Percentiles rank a stretch among this genome's conserved stretches.
Conservation (phyloP, 2,888 invertebrate species). For the Spodoptera littoralis region DNA sequence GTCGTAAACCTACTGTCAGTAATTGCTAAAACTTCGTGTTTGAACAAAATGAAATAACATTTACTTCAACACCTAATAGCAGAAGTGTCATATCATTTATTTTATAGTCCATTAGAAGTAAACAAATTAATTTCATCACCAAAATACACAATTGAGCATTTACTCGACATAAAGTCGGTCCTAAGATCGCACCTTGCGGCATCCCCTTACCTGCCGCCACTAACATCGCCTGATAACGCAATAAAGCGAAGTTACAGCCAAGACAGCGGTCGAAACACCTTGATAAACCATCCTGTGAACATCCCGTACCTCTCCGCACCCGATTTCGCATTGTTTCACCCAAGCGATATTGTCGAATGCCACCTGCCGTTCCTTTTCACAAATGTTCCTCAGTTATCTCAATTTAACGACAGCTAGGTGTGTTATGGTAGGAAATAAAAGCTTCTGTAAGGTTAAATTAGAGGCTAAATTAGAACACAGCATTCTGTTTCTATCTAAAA, state of each 20-base stretch:
- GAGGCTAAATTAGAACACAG: constrained; percentile 19
- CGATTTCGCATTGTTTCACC: constrained; percentile 57
- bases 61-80: too few relatives aligned
- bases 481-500: background rate
- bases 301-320: constrained; percentile 43
- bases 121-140: constrained; percentile 30
- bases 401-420: constrained; percentile 60
- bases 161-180: constrained; percentile 59
- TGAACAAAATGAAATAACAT: too few relatives aligned
- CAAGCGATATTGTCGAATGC: constrained; percentile 57
- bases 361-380: constrained; percentile 52
- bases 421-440: constrained; percentile 55
- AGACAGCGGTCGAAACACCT: constrained; percentile 55
- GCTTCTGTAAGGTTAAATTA: constrained; percentile 21
- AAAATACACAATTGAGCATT: constrained; percentile 47
- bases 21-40: too few relatives aligned
- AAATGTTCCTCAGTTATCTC: constrained; percentile 58
- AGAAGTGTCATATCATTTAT: too few relatives aligned
- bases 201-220: constrained; percentile 49
- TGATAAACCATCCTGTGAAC: constrained; percentile 57
- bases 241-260: constrained; percentile 57
- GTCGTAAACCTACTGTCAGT: background rate
- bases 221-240: constrained; percentile 58
- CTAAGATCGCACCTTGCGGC: constrained; percentile 57
- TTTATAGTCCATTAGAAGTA: background rate